These are phyloP conservation scores for Bradypus variegatus DNA, from an alignment of 2,797 vertebrate species.

Conservation along the genomic window DNA sequence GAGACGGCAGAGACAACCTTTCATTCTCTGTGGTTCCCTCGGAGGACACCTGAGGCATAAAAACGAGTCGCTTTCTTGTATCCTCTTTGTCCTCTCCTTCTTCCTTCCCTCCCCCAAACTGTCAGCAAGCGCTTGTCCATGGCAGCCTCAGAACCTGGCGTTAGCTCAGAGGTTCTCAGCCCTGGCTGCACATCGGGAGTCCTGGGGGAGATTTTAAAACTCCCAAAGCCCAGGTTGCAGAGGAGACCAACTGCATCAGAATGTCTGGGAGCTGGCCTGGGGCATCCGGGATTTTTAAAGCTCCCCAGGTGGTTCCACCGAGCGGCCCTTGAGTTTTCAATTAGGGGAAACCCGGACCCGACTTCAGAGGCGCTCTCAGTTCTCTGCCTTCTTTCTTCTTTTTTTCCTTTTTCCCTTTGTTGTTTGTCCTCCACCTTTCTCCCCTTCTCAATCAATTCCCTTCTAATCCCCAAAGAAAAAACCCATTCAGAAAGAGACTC, in stretches of 20 bases:
- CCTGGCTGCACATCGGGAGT: neutral
- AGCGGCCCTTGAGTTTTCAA: neutral
- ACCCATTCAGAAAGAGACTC: neutral
- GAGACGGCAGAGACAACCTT: neutral
- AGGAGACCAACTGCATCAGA: neutral
- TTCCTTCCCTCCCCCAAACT: neutral
- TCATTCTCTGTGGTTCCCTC: neutral
- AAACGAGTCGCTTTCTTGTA: neutral
- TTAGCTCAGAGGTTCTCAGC: neutral
- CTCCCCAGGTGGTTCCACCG: neutral
- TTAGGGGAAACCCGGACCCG: neutral
- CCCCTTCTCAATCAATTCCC: neutral
- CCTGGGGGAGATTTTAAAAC: neutral
- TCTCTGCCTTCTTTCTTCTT: neutral
- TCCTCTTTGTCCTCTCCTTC: neutral
- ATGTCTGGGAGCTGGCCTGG: rapidly evolving
- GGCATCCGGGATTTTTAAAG: neutral
- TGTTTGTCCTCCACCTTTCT: neutral
- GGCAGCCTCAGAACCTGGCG: neutral
- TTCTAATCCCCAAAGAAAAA: neutral
- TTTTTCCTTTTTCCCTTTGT: neutral
- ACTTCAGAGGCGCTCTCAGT: neutral
- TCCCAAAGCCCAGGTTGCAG: neutral
- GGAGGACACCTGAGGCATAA: neutral
- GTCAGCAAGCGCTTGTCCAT: rapidly evolving